Base-by-base conservation (phyloP, 2,113 vertebrate genomes). In the Zapornia atra region DNA sequence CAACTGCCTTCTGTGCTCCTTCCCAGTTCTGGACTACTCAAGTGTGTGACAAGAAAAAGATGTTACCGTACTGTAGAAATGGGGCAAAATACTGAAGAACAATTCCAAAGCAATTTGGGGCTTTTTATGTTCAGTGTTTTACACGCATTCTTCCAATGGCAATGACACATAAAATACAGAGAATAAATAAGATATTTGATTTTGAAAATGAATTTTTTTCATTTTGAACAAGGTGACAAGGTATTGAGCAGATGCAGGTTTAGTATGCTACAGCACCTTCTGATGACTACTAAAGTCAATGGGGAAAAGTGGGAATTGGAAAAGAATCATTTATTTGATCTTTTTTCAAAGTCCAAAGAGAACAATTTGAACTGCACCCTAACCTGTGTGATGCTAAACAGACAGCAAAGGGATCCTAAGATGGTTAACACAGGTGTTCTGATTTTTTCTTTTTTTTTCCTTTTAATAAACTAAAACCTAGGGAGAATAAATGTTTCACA, bases 111-210 rank as follows among this genome's bases (percentile, higher is more conserved):
- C 7, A 60, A 17, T 69, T 42, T 65, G 4, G 4, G 12, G 25
- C 31, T 59, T 44, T 64, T 76, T 42, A 44, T 26, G 5, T 16
- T 59, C 4, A 50, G 1, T 29, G 19, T 38, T 86, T 92, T 69
- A 53, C 80, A 12, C 2, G 53, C 8, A 53, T 61, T 65, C 9
- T 86, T 85, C 21, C 21, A 65, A 31, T 8, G 2, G 2, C 9
- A 72, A 63, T 24, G 10, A 1, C 21, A 53, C 0, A 0, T 44
- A 8, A 51, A 56, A 15, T 24, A 4, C 6, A 51, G 19, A 50
- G 5, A 86, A 66, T 34, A 71, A 59, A 63, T 71, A 50, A 71
- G 21, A 46, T 31, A 53, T 17, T 50, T 10, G 2, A 20, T 50
- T 91, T 77, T 78, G 12, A 17, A 59, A 71, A 9, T 51, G 26